Conservation (phyloP, 2,888 invertebrate species). For the Thymelicus sylvestris region DNA sequence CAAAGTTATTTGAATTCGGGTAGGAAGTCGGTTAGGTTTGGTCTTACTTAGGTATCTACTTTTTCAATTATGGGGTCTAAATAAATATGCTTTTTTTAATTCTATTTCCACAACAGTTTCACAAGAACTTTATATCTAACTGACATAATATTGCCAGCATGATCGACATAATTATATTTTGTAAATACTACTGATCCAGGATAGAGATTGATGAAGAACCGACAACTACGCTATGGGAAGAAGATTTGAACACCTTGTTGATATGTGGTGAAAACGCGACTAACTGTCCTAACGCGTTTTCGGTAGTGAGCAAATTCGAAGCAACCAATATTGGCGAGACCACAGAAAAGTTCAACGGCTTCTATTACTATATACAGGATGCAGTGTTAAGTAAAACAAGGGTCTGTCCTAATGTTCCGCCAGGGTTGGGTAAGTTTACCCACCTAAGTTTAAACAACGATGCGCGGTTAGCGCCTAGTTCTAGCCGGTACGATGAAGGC, state of each 20-base stretch:
- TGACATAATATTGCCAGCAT: no score
- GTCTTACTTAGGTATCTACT: no score
- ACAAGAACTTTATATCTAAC: no score
- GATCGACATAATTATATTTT: no score
- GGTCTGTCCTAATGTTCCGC: constrained; percentile 48
- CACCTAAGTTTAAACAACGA: no score
- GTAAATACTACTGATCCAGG: neutral
- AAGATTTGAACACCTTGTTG: neutral
- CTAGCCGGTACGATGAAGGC: no score
- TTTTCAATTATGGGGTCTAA: no score
- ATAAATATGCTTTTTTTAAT: no score
- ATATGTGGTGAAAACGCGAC: constrained; percentile 6
- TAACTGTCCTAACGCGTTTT: neutral
- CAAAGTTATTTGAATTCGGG: no score
- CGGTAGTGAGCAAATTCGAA: neutral
- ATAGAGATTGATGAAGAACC: neutral
- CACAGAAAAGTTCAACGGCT: neutral
- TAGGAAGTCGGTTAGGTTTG: no score
- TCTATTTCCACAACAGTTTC: no score
- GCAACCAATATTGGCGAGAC: neutral
- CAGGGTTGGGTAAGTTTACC: constrained; percentile 47
- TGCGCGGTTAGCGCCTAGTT: no score
- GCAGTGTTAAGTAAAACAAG: constrained; percentile 3
- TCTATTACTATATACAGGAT: constrained; percentile 3
- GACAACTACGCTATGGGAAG: neutral